These are phyloP conservation scores for Aproaerema taeniolella DNA, from an alignment of 2,888 invertebrate species.

Conservation along the genomic window DNA sequence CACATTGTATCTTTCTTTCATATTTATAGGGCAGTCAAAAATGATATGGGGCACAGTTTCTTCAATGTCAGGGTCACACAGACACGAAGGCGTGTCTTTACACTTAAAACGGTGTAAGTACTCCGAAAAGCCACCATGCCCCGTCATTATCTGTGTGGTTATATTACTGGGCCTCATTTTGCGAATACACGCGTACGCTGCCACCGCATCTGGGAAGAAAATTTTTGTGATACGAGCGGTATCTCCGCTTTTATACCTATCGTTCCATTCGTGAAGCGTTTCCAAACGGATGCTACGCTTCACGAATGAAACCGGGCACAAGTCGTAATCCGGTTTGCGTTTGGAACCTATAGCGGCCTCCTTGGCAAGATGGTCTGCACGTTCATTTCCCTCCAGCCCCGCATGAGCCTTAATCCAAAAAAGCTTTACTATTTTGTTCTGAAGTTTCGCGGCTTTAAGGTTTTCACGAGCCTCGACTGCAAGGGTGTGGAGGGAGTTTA, in stretches of 20 bases:
- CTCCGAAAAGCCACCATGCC: constrained; percentile 14
- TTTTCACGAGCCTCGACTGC: neutral
- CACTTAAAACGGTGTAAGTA: constrained; percentile 11
- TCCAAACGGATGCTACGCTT: neutral
- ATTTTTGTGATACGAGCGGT: neutral
- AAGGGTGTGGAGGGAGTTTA: neutral
- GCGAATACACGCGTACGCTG: neutral
- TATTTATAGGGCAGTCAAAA: neutral
- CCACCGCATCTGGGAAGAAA: neutral
- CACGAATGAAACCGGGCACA: neutral
- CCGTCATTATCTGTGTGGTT: constrained; percentile 4
- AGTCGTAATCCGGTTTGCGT: constrained; percentile 10
- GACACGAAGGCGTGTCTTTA: constrained; percentile 12
- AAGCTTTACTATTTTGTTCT: neutral
- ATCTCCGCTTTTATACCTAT: neutral
- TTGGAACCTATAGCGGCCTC: constrained; percentile 8
- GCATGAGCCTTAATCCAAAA: neutral
- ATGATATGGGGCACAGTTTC: neutral
- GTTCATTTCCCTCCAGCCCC: neutral
- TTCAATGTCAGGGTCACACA: neutral
- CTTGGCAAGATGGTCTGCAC: constrained; percentile 9
- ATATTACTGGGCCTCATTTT: neutral
- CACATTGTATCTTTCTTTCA: neutral
- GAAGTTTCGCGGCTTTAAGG: neutral
- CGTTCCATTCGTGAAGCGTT: neutral